These are phyloP conservation scores for Mus spretus DNA, from an alignment of 2,797 vertebrate species.

Conservation along the genomic window DNA sequence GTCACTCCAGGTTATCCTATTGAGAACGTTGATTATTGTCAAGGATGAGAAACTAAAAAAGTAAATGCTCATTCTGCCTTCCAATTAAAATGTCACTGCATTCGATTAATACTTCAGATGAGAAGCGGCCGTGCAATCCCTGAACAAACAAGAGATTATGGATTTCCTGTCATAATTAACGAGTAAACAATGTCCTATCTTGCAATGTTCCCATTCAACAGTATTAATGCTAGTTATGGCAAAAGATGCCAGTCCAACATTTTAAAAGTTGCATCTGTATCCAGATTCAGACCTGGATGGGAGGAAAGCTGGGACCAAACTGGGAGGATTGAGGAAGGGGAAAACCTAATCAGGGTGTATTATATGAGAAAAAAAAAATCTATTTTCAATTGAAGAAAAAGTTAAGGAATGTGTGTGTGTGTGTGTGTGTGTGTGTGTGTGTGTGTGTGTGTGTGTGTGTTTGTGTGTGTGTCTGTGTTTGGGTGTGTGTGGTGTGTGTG, in stretches of 20 bases:
- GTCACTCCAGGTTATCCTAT: background rate
- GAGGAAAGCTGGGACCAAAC: background rate
- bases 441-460: too few relatives aligned
- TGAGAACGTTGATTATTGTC: background rate
- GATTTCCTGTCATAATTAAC: conserved; percentile 53
- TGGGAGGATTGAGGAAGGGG: too few relatives aligned
- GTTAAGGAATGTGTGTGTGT: background rate
- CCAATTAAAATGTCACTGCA: conserved; percentile 67
- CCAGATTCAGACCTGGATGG: background rate
- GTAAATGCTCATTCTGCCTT: conserved; percentile 46
- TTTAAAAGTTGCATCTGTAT: conserved; percentile 35
- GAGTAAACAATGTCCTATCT: conserved; percentile 25
- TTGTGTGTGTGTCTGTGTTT: too few relatives aligned
- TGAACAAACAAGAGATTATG: conserved; percentile 45
- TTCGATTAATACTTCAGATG: conserved; percentile 62
- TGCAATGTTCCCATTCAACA: background rate
- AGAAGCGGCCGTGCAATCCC: conserved; percentile 28
- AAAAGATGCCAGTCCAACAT: conserved; percentile 33
- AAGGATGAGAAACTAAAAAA: background rate
- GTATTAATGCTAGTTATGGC: background rate
- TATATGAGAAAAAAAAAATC: too few relatives aligned
- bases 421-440: too few relatives aligned
- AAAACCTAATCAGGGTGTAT: background rate
- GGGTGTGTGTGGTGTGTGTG: too few relatives aligned
- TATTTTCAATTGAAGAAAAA: background rate